A percentile compares a stretch with the other conserved stretches of the same genome.
These are phyloP conservation scores for Bolborhynchus lineola DNA, from an alignment of 2,113 vertebrate genomes.

Conservation along the genomic window DNA sequence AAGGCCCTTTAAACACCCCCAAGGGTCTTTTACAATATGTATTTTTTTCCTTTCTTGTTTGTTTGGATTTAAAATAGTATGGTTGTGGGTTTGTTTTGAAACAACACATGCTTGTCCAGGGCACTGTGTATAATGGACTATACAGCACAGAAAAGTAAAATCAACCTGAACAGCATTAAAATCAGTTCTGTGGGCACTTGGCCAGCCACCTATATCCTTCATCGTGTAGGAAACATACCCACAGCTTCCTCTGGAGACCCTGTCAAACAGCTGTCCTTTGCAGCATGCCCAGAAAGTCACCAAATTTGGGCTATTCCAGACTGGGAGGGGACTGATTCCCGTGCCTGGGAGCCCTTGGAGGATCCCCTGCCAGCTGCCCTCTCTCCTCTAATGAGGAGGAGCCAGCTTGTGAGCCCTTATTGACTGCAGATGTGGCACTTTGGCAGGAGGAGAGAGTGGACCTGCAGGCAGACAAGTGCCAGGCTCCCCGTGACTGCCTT, in stretches of 20 bases:
- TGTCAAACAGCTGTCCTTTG: constrained; percentile 69
- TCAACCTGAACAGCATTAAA: constrained; percentile 61
- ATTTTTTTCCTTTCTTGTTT: background rate
- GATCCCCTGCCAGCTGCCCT: constrained; percentile 65
- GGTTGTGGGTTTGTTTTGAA: background rate
- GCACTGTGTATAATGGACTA: constrained; percentile 19
- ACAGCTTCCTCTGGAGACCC: constrained; percentile 65
- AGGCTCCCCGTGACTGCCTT: constrained; percentile 16
- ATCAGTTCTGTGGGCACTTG: constrained; percentile 60
- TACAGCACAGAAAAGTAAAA: constrained; percentile 45
- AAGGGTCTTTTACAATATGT: background rate
- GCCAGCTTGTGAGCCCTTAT: constrained; percentile 65
- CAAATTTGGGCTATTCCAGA: constrained; percentile 68
- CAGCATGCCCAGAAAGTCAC: constrained; percentile 67
- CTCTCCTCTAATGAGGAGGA: constrained; percentile 68
- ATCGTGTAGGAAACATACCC: constrained; percentile 67
- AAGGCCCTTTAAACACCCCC: background rate
- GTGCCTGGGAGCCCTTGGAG: constrained; percentile 59
- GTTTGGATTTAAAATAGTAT: constrained; percentile 16
- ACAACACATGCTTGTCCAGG: constrained; percentile 17
- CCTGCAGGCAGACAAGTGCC: constrained; percentile 58
- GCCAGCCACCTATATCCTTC: constrained; percentile 69
- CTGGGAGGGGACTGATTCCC: constrained; percentile 59
- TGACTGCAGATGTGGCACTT: constrained; percentile 66
- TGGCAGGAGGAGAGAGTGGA: constrained; percentile 62